Evolutionary conservation across 1,140 invertebrate species (phyloP).

Genomic region (Tetragonula clypearis): DNA sequence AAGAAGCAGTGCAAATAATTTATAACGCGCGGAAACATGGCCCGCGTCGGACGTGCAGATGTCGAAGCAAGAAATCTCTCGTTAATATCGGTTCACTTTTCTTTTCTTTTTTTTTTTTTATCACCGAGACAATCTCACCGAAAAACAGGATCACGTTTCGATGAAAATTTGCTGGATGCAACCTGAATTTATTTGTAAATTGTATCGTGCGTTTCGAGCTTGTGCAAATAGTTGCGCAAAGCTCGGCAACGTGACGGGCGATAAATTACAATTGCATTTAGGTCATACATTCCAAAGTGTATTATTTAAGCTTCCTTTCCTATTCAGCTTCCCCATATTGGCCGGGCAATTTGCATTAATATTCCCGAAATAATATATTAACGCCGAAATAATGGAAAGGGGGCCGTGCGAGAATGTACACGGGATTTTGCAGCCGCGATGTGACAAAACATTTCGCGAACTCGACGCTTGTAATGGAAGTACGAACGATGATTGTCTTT

Average conservation of each 20-base stretch:
- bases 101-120: too few relatives aligned
- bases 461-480: neutral
- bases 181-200: neutral
- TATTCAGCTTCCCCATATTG: neutral
- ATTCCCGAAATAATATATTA: slow-evolving; percentile 4
- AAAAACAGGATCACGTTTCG: neutral
- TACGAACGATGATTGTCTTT: neutral
- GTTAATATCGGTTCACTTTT: neutral
- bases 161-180: neutral
- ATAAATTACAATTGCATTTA: neutral
- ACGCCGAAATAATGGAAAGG: neutral
- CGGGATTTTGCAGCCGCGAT: neutral
- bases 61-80: neutral
- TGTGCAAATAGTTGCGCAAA: neutral
- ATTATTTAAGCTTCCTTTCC: slow-evolving; percentile 21
- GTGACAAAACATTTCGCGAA: neutral
- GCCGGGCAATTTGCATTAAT: neutral
- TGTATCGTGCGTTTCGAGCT: neutral
- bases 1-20: neutral
- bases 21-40: neutral
- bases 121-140: neutral
- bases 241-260: too few relatives aligned
- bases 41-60: neutral
- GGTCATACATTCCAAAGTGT: neutral
- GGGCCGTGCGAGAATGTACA: neutral